A percentile compares a stretch with the other conserved stretches of the same genome.
phyloP scores from a whole-genome alignment of 2,888 invertebrate genomes.

The Ectemnius continuus region DNA sequence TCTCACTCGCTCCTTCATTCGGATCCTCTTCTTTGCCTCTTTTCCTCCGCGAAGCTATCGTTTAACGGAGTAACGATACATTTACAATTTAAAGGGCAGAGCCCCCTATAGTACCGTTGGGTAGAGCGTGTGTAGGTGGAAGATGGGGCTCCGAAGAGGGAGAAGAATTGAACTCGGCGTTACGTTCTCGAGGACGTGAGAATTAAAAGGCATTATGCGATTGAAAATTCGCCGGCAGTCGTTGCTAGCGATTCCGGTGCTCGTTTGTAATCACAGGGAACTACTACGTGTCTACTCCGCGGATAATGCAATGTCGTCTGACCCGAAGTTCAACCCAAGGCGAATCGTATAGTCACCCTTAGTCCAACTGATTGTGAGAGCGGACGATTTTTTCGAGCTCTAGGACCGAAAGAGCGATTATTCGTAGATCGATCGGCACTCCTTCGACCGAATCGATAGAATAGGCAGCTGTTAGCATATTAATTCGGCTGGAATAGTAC shows the following conservation, averaged over 20 bases:
- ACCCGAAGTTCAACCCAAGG: too few species aligned
- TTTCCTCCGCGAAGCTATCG: conserved; percentile 19
- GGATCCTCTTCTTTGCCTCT: conserved; percentile 6
- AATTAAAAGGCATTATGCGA: conserved; percentile 56
- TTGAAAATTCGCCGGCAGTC: conserved; percentile 10
- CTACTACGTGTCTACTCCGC: too few species aligned
- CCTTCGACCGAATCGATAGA: too few species aligned
- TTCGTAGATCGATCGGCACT: too few species aligned
- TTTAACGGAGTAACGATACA: conserved; percentile 50
- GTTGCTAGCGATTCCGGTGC: neutral
- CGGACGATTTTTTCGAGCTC: too few species aligned
- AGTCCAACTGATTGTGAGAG: too few species aligned
- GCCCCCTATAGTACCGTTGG: neutral
- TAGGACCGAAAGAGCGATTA: too few species aligned
- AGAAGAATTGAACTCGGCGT: conserved; percentile 7
- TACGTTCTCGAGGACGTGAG: conserved; percentile 63
- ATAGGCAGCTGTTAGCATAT: neutral
- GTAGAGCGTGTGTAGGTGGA: too few species aligned
- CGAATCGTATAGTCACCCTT: too few species aligned
- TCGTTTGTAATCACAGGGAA: conserved; percentile 17
- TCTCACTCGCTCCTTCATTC: neutral
- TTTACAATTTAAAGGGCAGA: conserved; percentile 52
- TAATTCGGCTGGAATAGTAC: conserved; percentile 7
- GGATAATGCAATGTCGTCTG: too few species aligned
- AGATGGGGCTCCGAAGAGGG: neutral